phyloP scores from a whole-genome alignment of 2,797 vertebrate genomes.

The Halcyon chelicuti region DNA sequence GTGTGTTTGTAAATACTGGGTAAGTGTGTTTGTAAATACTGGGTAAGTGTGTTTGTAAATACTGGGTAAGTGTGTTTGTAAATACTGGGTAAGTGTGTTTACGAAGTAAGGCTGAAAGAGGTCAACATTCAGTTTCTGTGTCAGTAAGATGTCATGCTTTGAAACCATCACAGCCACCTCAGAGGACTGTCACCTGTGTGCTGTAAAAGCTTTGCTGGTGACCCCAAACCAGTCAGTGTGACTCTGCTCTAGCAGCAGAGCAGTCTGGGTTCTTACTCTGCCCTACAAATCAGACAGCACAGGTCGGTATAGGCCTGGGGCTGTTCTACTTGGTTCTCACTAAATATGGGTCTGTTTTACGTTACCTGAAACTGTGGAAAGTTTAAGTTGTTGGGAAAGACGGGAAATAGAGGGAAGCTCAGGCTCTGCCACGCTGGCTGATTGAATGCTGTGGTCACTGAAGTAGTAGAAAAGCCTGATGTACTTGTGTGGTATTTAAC shows the following conservation, averaged over 20 bases:
- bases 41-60: no score
- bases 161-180: background rate
- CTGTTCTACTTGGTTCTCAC: no score
- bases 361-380: conserved; percentile 72
- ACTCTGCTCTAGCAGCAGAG: background rate
- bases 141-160: background rate
- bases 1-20: background rate
- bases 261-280: background rate
- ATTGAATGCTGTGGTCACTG: conserved; percentile 5
- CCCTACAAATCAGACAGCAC: background rate
- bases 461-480: conserved; percentile 28
- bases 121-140: background rate
- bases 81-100: background rate
- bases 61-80: background rate
- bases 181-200: background rate
- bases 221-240: background rate
- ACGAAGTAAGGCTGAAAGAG: background rate
- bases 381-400: conserved; percentile 32
- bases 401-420: conserved; percentile 16
- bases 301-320: rapidly evolving
- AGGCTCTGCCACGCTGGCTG: conserved; percentile 60
- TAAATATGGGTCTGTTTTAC: rapidly evolving
- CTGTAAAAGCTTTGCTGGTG: background rate
- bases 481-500: conserved; percentile 16
- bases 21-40: no score